These are phyloP conservation scores for Apostichopus californicus DNA, from an alignment of 35 echinoderm and acorn worm genomes.

Conservation along the genomic window DNA sequence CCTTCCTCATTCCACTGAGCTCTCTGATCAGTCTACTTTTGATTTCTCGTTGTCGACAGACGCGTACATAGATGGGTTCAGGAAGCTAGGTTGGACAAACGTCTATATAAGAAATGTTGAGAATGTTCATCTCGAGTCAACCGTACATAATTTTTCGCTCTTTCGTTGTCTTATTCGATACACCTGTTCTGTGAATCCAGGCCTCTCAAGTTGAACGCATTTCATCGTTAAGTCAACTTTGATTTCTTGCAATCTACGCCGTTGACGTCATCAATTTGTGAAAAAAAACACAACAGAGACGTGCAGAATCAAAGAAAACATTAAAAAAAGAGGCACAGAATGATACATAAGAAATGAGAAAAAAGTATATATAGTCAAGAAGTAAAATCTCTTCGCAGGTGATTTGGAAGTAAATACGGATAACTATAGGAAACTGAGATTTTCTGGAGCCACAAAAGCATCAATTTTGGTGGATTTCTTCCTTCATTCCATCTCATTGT, in stretches of 20 bases:
- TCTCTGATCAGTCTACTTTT: too few relatives aligned
- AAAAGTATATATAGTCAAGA: neutral
- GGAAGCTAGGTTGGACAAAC: too few relatives aligned
- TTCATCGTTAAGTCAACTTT: neutral
- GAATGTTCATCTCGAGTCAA: neutral
- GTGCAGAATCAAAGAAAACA: neutral
- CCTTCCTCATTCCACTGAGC: too few relatives aligned
- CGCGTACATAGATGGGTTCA: too few relatives aligned
- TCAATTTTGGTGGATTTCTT: too few relatives aligned
- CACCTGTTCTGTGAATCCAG: neutral
- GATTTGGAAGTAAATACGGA: too few relatives aligned
- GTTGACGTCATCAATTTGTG: neutral
- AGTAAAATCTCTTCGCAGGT: too few relatives aligned
- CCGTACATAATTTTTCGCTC: neutral
- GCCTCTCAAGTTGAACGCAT: neutral
- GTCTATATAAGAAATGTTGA: too few relatives aligned
- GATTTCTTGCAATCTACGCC: neutral
- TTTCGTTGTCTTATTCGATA: neutral
- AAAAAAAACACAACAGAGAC: neutral
- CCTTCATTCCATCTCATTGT: neutral
- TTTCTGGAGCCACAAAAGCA: too few relatives aligned
- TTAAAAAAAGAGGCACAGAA: neutral
- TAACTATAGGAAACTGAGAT: too few relatives aligned
- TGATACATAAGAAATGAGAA: neutral
- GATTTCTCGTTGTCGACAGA: too few relatives aligned